A percentile compares a stretch with the other conserved stretches of the same genome.
phyloP scores from a whole-genome alignment of 1,140 invertebrate species.

The Euborellia annulipes region DNA sequence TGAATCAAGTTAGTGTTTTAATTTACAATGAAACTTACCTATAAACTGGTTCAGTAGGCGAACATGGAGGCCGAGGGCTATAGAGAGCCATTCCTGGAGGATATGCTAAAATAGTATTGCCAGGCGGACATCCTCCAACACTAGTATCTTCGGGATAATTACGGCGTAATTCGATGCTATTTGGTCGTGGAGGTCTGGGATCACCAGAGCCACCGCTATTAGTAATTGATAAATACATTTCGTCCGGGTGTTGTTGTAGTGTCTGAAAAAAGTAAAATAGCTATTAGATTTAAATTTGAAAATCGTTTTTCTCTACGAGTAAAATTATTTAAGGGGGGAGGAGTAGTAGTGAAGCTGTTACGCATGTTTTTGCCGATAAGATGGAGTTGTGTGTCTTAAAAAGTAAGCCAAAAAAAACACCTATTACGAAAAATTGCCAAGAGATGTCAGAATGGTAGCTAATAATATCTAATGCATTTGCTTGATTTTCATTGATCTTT shows the following conservation, averaged over 20 bases:
- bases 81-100: background rate
- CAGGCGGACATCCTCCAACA: slow-evolving; percentile 26
- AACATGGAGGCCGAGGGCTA: background rate
- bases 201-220: slow-evolving; percentile 31
- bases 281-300: background rate
- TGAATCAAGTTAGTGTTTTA: no score
- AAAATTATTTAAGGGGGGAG: no score
- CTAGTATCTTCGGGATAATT: slow-evolving; percentile 40
- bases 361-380: no score
- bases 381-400: no score
- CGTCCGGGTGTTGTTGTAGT: slow-evolving; percentile 21
- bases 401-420: no score
- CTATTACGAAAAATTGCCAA: no score
- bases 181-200: slow-evolving; percentile 46
- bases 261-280: no score
- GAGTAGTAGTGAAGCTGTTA: no score
- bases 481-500: no score
- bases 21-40: slow-evolving; percentile 13
- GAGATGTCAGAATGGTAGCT: no score
- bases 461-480: no score
- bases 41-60: slow-evolving; percentile 15
- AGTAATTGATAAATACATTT: slow-evolving; percentile 21
- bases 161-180: slow-evolving; percentile 55
- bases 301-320: no score
- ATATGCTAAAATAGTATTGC: background rate